phyloP scores from a whole-genome alignment of 2,888 invertebrate species.

The Stegophylla sp. region DNA sequence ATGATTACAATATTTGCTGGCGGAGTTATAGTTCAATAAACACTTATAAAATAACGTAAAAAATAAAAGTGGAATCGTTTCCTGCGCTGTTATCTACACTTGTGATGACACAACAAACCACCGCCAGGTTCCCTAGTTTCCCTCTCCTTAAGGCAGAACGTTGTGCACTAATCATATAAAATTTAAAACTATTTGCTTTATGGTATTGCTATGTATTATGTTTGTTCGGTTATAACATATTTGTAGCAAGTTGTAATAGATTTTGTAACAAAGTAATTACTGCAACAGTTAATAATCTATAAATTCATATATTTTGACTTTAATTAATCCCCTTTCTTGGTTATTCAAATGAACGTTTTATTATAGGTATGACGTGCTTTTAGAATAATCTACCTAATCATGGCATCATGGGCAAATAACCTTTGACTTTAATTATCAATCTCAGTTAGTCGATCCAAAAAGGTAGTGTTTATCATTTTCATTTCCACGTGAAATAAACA shows the following conservation, averaged over 20 bases:
- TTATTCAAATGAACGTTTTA: no score
- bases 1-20: conserved; percentile 1
- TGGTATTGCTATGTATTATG: not conserved
- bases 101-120: conserved; percentile 21
- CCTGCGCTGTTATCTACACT: conserved; percentile 8
- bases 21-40: conserved; percentile 28
- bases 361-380: not conserved
- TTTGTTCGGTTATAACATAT: no score
- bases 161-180: not conserved
- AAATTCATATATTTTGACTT: not conserved
- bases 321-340: not conserved
- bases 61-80: conserved; percentile 17
- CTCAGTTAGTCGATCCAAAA: no score
- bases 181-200: not conserved
- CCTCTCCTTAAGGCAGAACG: not conserved
- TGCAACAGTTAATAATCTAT: not conserved
- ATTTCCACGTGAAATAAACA: no score
- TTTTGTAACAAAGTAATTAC: not conserved
- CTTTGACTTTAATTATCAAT: not conserved
- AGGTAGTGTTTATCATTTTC: no score
- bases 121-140: not conserved
- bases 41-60: conserved; percentile 15
- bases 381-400: not conserved
- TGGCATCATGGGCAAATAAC: not conserved
- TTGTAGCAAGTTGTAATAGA: no score